Evolutionary conservation across 1,140 invertebrate species (phyloP), one percentile per base, ranked within the genome.

Genomic region (Amphibalanus amphitrite): DNA sequence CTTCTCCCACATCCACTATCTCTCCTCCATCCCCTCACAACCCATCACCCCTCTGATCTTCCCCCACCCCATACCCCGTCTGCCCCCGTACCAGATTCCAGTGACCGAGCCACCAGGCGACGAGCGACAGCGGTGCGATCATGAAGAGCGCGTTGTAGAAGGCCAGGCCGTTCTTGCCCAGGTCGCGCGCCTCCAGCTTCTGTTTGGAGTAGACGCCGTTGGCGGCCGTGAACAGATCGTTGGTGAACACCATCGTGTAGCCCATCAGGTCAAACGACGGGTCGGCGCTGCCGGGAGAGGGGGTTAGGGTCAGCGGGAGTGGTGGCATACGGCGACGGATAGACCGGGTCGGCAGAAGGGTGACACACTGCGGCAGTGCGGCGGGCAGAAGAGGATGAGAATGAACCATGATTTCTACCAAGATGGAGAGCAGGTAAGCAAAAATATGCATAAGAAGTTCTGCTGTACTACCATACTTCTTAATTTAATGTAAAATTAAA

Each of bases 171-270:
- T 95, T 95, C 82, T 97, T 96, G 29, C 95, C 95, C 69, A 98
- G 84, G 77, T 97, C 93, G 74, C 86, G 87, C 0, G 92, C 88
- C 73, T 98, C 93, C 59, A 99, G 81, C 79, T 98, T 99, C 81
- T 98, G 93, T 80, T 98, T 99, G 77, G 94, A 93, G 78, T 90
- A 96, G 4, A 99, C 95, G 33, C 95, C 95, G 83, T 97, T 98
- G 0, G 90, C 89, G 69, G 97, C 95, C 23, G 97, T 99, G 77
- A 93, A 92, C 20, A 76, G 29, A 77, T 87, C 83, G 77, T 87
- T 88, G 28, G 95, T 80, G 69, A 98, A 83, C 40, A 99, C 93
- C 76, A 94, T 89, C 0, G 89, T 82, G 79, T 99, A 99, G 23
- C 96, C 96, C 69, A 88, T 79, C 69, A 90, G 79, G 79, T 93